Evolutionary conservation across 2,888 invertebrate species (phyloP).

Genomic region (Spialia ferax): DNA sequence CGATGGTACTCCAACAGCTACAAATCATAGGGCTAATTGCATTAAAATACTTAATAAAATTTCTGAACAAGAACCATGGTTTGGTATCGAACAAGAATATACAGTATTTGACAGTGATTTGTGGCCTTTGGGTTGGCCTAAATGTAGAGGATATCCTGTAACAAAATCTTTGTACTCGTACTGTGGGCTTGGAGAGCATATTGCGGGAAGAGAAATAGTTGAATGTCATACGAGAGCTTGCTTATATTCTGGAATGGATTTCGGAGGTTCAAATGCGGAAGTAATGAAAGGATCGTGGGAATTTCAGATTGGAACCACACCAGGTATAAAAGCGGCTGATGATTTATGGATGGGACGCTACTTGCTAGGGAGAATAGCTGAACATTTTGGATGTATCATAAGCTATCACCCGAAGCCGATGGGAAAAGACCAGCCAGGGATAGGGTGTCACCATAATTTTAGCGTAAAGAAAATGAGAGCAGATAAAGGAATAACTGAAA

Average conservation of each 20-base stretch:
- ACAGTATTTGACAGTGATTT: slow-evolving; percentile 93
- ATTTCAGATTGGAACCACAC: slow-evolving; percentile 96
- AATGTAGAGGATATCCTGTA: slow-evolving; percentile 92
- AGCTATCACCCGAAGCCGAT: slow-evolving; percentile 91
- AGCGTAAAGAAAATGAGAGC: slow-evolving; percentile 94
- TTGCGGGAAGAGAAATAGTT: slow-evolving; percentile 97
- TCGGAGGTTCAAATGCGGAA: slow-evolving; percentile 98
- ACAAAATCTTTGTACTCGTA: slow-evolving; percentile 94
- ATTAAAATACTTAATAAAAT: slow-evolving; percentile 84
- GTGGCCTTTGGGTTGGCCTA: slow-evolving; percentile 97
- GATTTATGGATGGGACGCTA: slow-evolving; percentile 96
- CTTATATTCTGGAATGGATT: slow-evolving; percentile 96
- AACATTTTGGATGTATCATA: slow-evolving; percentile 92
- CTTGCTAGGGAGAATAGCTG: slow-evolving; percentile 93
- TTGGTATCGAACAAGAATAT: slow-evolving; percentile 97
- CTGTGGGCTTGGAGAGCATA: slow-evolving; percentile 97
- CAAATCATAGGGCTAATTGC: slow-evolving; percentile 91
- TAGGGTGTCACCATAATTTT: slow-evolving; percentile 96
- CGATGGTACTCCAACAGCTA: slow-evolving; percentile 90
- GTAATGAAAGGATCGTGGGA: slow-evolving; percentile 99
- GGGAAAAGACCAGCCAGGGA: slow-evolving; percentile 94
- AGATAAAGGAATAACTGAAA: slow-evolving; percentile 90
- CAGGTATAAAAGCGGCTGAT: slow-evolving; percentile 94
- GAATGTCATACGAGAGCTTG: slow-evolving; percentile 95
- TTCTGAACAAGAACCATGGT: slow-evolving; percentile 91